Base-by-base conservation (phyloP, 2,888 invertebrate genomes). In the Brenthis ino region DNA sequence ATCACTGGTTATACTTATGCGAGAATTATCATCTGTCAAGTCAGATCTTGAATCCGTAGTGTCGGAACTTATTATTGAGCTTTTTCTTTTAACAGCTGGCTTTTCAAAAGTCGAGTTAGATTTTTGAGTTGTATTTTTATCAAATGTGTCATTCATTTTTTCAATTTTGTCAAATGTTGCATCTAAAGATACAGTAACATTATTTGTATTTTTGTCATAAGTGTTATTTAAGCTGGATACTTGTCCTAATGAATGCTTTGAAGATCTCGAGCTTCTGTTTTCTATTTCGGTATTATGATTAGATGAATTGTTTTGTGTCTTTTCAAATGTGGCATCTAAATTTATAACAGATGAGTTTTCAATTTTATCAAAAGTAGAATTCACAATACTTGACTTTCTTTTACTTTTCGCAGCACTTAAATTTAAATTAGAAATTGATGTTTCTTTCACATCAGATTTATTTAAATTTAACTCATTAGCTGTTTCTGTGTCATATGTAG, bases 1-100 rank as follows among this genome's bases (percentile, higher is more conserved):
- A 70, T 91, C 88, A 76, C 89, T 91, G 0, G 86, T 88, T 14
- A 91, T 85, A 70, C 88, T 91, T 6, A 91, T 84, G 13, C 79
- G 80, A 0, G 85, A 85, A 47, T 77, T 76, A 8, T 82, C 76
- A 2, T 81, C 75, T 1, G 82, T 82, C 66, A 85, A 86, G 65
- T 88, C 85, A 28, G 77, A 78, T 50, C 80, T 78, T 6, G 80
- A 73, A 69, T 80, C 76, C 16, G 75, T 76, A 43, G 71, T 73
- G 65, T 90, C 85, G 0, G 86, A 85, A 69, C 82, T 89, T 2
- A 88, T 77, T 2, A 89, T 68, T 0, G 88, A 70, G 14, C 54
- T 63, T 51, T 28, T 63, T 65, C 57, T 63, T 70, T 8, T 71
- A 57, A 50, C 12, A 6, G 3, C 50, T n/a, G 65, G 65, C 73